Base-by-base conservation (phyloP, 2,888 invertebrate species). In the Euphydryas editha region DNA sequence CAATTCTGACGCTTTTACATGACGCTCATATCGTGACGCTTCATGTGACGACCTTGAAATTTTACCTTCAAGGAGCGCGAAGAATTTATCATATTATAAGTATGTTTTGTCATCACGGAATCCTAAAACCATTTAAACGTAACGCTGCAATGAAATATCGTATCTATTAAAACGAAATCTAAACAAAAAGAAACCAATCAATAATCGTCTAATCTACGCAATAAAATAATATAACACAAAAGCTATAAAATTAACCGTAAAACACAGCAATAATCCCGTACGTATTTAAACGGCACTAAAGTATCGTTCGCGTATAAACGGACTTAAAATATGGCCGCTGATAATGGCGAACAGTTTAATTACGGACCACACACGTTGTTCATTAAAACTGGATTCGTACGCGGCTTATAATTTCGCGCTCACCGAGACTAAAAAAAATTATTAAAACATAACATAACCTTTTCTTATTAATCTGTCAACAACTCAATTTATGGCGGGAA, bases 401-500 rank as follows among this genome's bases (percentile, higher is more conserved):
- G 81, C 81, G 82, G 83, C 83, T 86, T 90, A 91, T 91, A 88
- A 91, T 92, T 91, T 91, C 87, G 91, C 90, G 88, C 85, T 85
- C 81, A 75, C 47, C 47, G 47, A 20, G 39, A 8, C 30, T 30
- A 75, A 80, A 90, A 79, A 88, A 88, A 87, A 80, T 85, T 87
- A 90, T 90, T 88, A 91, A 87, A 90, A 90, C 90, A 89, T 90
- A 90, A 90, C 90, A 89, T 90, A 90, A 90, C 89, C 87, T 90
- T 82, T 80, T 78, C 88, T 90, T 92, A 92, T 90, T 88, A 90
- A 89, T 86, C 91, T 92, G 92, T 92, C 93, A 92, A 93, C 93
- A 93, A 89, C 93, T 93, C 92, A 92, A 93, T 93, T 93, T 93
- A 93, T 93, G 88, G 92, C 90, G 90, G 86, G 86, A 90, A 90